Evolutionary conservation across 2,888 invertebrate species (phyloP).

Genomic region (Epinotia nisella): DNA sequence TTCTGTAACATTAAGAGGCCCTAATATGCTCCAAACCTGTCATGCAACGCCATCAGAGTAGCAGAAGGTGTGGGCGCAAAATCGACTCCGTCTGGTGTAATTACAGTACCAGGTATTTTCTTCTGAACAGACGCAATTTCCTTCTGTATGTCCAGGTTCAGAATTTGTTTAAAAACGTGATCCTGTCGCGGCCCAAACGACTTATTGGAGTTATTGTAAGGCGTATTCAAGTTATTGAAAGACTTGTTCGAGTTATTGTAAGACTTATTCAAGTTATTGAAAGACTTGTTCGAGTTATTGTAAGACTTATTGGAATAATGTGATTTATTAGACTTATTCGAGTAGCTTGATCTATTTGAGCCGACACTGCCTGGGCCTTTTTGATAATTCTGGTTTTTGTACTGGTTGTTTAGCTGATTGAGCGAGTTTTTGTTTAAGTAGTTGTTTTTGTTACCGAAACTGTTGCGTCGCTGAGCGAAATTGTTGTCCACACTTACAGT

Average conservation of each 20-base stretch:
- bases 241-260: background rate
- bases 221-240: background rate
- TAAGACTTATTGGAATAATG: constrained; percentile 23
- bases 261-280: constrained; percentile 1
- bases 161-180: constrained; percentile 26
- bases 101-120: background rate
- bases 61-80: constrained; percentile 5
- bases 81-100: constrained; percentile 10
- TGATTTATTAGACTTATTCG: constrained; percentile 23
- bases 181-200: background rate
- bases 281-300: background rate
- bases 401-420: constrained; percentile 33
- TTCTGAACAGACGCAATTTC: constrained; percentile 25
- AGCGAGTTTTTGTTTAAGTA: constrained; percentile 31
- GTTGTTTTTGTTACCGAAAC: constrained; percentile 18
- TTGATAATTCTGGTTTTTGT: constrained; percentile 17
- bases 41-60: constrained; percentile 18
- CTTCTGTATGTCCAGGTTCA: constrained; percentile 21
- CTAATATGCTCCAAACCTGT: constrained; percentile 25
- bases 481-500: constrained; percentile 34
- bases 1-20: too few species aligned
- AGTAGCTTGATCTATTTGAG: constrained; percentile 30
- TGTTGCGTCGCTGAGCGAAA: constrained; percentile 13
- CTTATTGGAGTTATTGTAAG: background rate
- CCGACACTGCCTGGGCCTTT: constrained; percentile 30